Evolutionary conservation across 2,113 vertebrate genomes (phyloP).

Genomic region (Hylia prasina): DNA sequence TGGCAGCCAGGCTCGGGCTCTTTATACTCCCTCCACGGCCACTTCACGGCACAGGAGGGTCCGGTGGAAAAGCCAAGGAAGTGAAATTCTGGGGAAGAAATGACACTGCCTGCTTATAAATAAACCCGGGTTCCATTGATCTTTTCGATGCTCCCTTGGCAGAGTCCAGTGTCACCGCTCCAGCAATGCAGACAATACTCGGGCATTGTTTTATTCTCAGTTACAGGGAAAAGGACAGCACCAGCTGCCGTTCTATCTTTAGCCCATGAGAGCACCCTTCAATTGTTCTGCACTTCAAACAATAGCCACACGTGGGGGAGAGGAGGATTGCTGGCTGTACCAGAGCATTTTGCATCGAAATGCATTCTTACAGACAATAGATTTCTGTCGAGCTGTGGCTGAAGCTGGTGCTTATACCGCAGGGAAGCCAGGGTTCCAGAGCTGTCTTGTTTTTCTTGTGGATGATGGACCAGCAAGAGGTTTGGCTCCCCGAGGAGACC

Average conservation of each 20-base stretch:
- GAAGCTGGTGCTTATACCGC: background rate
- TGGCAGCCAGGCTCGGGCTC: background rate
- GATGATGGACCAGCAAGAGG: background rate
- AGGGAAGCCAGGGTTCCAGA: background rate
- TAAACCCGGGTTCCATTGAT: conserved; percentile 58
- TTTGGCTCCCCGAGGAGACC: background rate
- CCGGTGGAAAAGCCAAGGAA: conserved; percentile 49
- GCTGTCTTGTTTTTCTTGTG: background rate
- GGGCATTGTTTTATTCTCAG: conserved; percentile 74
- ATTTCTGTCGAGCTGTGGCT: background rate
- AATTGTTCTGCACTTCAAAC: conserved; percentile 81
- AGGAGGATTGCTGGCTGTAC: conserved; percentile 2
- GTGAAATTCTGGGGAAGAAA: conserved; percentile 58
- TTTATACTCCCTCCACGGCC: background rate
- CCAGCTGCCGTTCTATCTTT: conserved; percentile 80
- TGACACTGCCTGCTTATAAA: conserved; percentile 57
- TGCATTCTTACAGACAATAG: background rate
- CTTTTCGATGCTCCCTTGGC: conserved; percentile 46
- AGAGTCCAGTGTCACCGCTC: conserved; percentile 55
- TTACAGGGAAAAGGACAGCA: conserved; percentile 72
- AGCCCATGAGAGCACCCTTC: conserved; percentile 71
- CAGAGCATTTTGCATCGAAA: conserved; percentile 4
- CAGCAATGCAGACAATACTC: conserved; percentile 73
- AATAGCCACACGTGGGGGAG: conserved; percentile 55
- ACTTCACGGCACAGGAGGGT: background rate